Base-by-base conservation (phyloP, 2,888 invertebrate genomes). In the Megaustenia siamemsis region DNA sequence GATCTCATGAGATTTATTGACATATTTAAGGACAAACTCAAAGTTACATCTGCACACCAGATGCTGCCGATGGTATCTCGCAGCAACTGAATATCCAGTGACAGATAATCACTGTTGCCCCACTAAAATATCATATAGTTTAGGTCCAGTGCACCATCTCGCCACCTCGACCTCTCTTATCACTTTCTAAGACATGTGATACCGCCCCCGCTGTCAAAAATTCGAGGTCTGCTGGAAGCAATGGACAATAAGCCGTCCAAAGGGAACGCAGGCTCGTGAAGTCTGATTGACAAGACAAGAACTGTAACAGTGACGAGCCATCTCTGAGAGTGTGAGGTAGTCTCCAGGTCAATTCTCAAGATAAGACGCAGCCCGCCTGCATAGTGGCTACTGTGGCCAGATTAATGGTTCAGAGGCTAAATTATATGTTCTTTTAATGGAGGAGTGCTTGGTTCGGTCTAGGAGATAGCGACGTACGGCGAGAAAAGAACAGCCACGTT, bases 251-350 rank as follows among this genome's bases (percentile, higher is more conserved):
- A 4, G n/a, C 24, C 21, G 24, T 69, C 69, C 69, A 40, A 24
- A 69, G 69, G 69, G 69, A 69, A 10, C 21, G 8, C 24, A 40
- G 40, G 43, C 38, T 5, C n/a, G 69, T 40, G 69, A 69, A 40
- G 69, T 40, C 40, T n/a, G 69, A 69, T 69, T 69, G 69, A 69
- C 69, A 69, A 69, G 69, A 69, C 69, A 69, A 69, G 69, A 40
- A 24, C 69, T 40, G 28, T 24, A n/a, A 56, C 56, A 24, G 56
- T n/a, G n/a, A 24, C 69, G 24, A 69, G 24, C 24, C 24, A 40
- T 24, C 24, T 40, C 21, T 40, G 24, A 24, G 40, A 69, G 40
- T 38, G 69, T n/a, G 69, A 43, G 69, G 40, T 40, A 10, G 24
- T 40, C 43, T 53, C 53, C 45, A 38, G 66, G 56, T 18, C 32